phyloP scores from a whole-genome alignment of 2,797 vertebrate species.

The Scolopax bukidnonensis region DNA sequence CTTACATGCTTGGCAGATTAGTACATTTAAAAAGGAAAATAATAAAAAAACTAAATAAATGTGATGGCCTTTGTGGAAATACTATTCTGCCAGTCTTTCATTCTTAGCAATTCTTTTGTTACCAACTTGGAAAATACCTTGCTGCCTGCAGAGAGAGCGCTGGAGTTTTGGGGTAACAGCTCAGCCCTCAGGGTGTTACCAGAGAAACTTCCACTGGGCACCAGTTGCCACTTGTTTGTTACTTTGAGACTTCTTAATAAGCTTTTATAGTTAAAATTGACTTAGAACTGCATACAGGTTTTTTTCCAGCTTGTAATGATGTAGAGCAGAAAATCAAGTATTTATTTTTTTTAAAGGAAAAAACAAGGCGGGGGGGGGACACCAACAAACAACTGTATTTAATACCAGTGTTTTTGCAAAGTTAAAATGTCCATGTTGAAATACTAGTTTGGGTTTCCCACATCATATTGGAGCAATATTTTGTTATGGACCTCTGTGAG shows the following conservation, averaged over 20 bases:
- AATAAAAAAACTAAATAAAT: background rate
- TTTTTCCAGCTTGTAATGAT: background rate
- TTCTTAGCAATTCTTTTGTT: background rate
- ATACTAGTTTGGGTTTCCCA: background rate
- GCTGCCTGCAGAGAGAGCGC: background rate
- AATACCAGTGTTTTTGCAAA: background rate
- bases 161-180: background rate
- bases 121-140: background rate
- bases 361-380: too few species aligned
- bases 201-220: background rate
- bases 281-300: background rate
- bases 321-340: rapidly evolving
- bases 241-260: background rate
- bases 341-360: background rate
- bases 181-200: background rate
- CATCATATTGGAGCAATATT: background rate
- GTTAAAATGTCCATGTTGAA: background rate
- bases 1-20: background rate
- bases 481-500: background rate
- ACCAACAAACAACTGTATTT: background rate
- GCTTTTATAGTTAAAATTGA: background rate
- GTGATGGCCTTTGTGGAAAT: background rate
- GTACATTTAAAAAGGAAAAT: background rate
- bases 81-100: background rate
- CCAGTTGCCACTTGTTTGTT: background rate